Conservation (phyloP, 2,797 vertebrate genomes). For the Squalus acanthias region DNA sequence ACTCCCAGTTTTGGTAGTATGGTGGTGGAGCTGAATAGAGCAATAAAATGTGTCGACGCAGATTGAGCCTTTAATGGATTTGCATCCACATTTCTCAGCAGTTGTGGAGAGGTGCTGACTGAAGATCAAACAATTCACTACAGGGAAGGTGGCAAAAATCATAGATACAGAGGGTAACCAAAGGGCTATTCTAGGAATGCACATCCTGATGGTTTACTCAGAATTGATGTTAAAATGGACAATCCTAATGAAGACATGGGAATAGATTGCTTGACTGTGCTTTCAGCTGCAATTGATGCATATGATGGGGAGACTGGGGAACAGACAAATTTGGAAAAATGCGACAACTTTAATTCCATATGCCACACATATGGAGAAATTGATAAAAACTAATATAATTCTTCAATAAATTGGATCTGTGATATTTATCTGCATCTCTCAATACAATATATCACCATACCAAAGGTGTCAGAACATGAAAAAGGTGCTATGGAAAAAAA, state of each 20-base stretch:
- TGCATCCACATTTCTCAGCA: neutral
- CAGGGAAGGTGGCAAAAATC: neutral
- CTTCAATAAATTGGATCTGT: neutral
- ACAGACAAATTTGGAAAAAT: neutral
- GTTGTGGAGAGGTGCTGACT: neutral
- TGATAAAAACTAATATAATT: neutral
- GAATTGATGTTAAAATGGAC: neutral
- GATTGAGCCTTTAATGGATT: neutral
- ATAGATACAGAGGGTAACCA: neutral
- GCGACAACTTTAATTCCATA: neutral
- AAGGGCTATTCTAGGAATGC: neutral
- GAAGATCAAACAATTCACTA: neutral
- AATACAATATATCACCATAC: neutral
- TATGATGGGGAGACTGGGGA: neutral
- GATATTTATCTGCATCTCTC: neutral
- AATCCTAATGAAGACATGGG: neutral
- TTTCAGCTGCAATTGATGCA: neutral
- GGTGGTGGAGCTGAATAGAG: neutral
- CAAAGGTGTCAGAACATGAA: neutral
- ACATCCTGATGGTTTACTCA: neutral
- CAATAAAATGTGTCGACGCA: neutral
- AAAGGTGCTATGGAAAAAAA: neutral
- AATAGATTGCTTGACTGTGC: neutral
- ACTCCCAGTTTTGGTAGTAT: neutral
- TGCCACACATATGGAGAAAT: neutral